Conservation (phyloP, 64 coral and sea anemone genomes). For the Stichodactyla mertensii region DNA sequence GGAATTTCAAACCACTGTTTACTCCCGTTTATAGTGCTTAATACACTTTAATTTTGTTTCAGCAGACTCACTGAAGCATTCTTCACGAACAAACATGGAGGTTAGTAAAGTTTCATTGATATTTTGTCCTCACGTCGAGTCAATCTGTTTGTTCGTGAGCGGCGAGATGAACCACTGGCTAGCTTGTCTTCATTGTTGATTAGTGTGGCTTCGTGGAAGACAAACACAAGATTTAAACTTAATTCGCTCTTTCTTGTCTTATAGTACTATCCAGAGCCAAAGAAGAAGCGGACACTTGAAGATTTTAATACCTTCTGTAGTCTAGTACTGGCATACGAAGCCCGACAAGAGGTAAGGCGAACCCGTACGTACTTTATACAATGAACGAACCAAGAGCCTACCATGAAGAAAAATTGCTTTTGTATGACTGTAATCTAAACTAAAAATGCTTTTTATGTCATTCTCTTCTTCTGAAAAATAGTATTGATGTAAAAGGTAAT, state of each 20-base stretch:
- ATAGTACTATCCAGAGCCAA: slow-evolving; percentile 76
- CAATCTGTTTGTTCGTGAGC: slow-evolving; percentile 22
- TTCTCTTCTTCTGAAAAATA: background rate
- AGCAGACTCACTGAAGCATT: slow-evolving; percentile 51
- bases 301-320: slow-evolving; percentile 99
- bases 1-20: slow-evolving; percentile 5
- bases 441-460: background rate
- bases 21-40: background rate
- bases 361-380: too few relatives aligned
- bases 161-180: background rate
- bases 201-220: background rate
- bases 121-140: slow-evolving; percentile 9
- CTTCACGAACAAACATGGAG: slow-evolving; percentile 38
- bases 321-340: slow-evolving; percentile 96
- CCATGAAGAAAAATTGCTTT: background rate
- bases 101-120: slow-evolving; percentile 17
- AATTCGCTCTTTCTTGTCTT: slow-evolving; percentile 2
- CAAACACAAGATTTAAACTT: background rate
- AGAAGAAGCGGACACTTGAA: slow-evolving; percentile 86
- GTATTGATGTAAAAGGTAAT: background rate
- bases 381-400: background rate
- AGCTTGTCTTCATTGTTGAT: slow-evolving; percentile 8
- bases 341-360: slow-evolving; percentile 81
- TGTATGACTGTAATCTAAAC: background rate
- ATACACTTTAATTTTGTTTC: background rate